These are phyloP conservation scores for Spodoptera picta DNA, from an alignment of 2,888 invertebrate genomes.

Conservation along the genomic window DNA sequence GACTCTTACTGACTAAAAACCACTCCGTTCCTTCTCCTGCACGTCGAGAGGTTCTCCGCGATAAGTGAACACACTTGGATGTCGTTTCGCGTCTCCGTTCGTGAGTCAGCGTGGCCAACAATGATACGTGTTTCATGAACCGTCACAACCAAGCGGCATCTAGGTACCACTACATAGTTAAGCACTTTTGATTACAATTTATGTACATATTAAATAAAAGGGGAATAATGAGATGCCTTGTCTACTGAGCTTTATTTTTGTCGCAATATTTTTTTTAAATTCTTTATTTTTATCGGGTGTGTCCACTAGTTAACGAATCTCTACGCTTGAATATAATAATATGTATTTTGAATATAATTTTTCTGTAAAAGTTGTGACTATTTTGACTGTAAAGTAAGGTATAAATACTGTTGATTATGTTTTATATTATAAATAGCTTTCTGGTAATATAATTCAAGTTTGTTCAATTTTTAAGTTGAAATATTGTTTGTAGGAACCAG, in stretches of 20 bases:
- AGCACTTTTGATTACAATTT: conserved; percentile 35
- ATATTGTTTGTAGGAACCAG: neutral
- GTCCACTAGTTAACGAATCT: conserved; percentile 56
- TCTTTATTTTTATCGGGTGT: conserved; percentile 41
- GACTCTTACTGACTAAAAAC: no score
- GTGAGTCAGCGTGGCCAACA: no score
- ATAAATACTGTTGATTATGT: neutral
- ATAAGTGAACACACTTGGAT: no score
- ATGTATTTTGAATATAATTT: conserved; percentile 34
- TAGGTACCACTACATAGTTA: conserved; percentile 30
- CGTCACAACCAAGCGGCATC: conserved; percentile 14
- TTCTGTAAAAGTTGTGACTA: conserved; percentile 31
- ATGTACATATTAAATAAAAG: conserved; percentile 36
- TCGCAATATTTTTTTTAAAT: conserved; percentile 45
- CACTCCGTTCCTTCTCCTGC: no score
- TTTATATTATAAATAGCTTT: neutral
- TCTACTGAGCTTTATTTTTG: conserved; percentile 63
- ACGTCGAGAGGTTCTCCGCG: no score
- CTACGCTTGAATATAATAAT: conserved; percentile 45
- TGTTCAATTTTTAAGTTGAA: neutral
- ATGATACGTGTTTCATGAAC: conserved; percentile 4
- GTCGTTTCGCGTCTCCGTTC: no score
- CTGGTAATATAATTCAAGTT: neutral
- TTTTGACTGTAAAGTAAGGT: conserved; percentile 29
- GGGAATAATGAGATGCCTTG: conserved; percentile 59